A percentile compares a stretch with the other conserved stretches of the same genome.
phyloP scores from a whole-genome alignment of 1,140 invertebrate species.

The Melanaphis sacchari region DNA sequence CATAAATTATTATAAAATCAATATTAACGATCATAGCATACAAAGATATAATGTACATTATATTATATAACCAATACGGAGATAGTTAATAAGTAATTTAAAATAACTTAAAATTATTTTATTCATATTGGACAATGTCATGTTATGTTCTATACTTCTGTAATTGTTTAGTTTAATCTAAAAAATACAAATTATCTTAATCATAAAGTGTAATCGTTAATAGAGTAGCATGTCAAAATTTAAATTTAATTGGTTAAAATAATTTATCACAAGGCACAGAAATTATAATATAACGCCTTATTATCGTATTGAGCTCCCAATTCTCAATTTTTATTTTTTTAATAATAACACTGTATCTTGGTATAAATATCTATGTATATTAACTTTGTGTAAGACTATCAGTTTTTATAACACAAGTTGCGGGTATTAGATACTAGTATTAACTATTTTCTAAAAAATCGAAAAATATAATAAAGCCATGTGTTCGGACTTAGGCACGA shows the following conservation, averaged over 20 bases:
- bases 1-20: not conserved
- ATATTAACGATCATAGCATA: not conserved
- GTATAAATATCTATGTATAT: not conserved
- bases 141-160: not conserved
- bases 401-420: not conserved
- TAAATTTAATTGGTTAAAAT: not conserved
- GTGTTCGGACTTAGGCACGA: not conserved
- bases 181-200: not conserved
- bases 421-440: not conserved
- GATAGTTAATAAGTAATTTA: not conserved
- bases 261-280: not conserved
- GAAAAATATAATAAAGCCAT: not conserved
- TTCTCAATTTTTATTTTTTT: not conserved
- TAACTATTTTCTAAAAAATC: conserved; percentile 10
- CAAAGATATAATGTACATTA: not conserved
- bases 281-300: not conserved
- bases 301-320: not conserved
- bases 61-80: not conserved
- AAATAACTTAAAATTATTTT: too few relatives aligned
- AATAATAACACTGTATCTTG: not conserved
- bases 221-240: not conserved
- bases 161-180: not conserved
- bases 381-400: not conserved
- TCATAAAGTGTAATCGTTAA: not conserved
- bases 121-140: not conserved